Percentiles rank a stretch among this genome's conserved stretches.
Evolutionary conservation across 2,888 invertebrate genomes (phyloP).

Genomic region (Polyploca ridens): DNA sequence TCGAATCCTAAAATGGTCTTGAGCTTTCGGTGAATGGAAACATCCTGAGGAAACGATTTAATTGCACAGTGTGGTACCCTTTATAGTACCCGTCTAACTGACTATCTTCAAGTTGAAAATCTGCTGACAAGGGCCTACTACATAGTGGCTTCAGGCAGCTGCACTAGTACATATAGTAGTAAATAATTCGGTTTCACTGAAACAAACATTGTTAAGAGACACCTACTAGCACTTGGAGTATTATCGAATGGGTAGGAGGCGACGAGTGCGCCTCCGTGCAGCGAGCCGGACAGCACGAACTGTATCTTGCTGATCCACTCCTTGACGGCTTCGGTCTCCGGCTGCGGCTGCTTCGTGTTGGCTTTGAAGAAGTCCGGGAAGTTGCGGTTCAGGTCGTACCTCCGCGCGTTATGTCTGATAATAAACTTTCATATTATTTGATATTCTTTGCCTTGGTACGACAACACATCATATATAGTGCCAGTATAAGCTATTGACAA

Average conservation of each 20-base stretch:
- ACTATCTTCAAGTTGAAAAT: too few species aligned
- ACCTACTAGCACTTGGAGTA: conserved; percentile 95
- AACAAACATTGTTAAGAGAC: conserved; percentile 16
- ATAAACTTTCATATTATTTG: too few species aligned
- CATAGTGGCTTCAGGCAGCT: too few species aligned
- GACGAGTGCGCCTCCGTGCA: conserved; percentile 97
- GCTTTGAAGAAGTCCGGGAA: conserved; percentile 98
- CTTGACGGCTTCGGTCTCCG: conserved; percentile 97
- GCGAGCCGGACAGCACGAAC: conserved; percentile 96
- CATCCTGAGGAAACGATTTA: too few species aligned
- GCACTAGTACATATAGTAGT: too few species aligned
- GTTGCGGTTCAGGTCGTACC: conserved; percentile 97
- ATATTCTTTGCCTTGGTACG: too few species aligned
- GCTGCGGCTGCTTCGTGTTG: conserved; percentile 94
- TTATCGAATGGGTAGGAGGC: conserved; percentile 99
- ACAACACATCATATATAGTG: too few species aligned
- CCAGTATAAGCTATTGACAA: too few species aligned
- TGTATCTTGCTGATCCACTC: conserved; percentile 97
- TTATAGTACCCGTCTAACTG: not conserved
- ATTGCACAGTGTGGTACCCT: too few species aligned
- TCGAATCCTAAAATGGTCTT: too few species aligned
- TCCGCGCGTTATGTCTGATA: conserved; percentile 92
- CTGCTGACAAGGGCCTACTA: too few species aligned
- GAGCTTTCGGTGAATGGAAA: too few species aligned
- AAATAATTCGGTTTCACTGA: not conserved